Evolutionary conservation across 1,140 invertebrate genomes (phyloP).

Genomic region (Aphis gossypii): DNA sequence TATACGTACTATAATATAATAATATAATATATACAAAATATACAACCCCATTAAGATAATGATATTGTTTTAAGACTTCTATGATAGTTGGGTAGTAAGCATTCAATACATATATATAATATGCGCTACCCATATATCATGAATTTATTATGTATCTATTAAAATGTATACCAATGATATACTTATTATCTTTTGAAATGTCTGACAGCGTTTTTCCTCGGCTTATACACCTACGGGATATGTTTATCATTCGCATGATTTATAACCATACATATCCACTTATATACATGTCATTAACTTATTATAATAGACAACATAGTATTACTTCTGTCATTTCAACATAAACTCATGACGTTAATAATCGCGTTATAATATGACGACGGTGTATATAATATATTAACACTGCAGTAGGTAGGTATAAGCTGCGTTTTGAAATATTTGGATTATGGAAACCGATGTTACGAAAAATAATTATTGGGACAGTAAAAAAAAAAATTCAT

Average conservation of each 20-base stretch:
- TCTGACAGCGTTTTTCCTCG: neutral
- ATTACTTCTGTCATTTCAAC: neutral
- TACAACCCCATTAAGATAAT: neutral
- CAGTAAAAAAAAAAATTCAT: too few species aligned
- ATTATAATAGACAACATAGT: neutral
- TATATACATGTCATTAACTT: neutral
- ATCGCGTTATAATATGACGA: neutral
- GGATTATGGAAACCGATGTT: neutral
- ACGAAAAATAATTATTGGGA: too few species aligned
- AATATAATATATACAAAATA: neutral
- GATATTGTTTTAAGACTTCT: neutral
- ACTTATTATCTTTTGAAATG: neutral
- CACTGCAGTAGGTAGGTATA: neutral
- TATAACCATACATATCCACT: neutral
- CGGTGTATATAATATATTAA: neutral
- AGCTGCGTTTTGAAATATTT: neutral
- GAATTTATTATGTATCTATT: neutral
- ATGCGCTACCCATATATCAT: neutral
- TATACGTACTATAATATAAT: neutral
- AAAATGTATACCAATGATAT: neutral
- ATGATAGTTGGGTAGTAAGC: neutral
- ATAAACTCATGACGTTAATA: neutral
- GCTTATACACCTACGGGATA: neutral
- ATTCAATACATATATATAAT: neutral
- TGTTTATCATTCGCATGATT: neutral